Base-by-base conservation (phyloP, 2,888 invertebrate species). In the Creontiades dilutus region DNA sequence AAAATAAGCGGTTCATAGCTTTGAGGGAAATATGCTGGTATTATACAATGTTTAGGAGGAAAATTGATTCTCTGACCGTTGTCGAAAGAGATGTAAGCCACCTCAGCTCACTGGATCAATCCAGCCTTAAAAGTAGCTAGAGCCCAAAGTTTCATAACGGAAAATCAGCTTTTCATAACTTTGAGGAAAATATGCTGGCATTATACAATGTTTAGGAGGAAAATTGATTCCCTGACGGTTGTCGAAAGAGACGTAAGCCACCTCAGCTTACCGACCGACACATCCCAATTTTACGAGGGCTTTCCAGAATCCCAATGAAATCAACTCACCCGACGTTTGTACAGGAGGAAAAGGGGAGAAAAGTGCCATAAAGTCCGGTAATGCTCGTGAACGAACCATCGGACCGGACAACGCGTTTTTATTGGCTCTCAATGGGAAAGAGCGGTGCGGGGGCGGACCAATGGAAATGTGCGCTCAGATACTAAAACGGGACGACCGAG, bases 401-500 rank as follows among this genome's bases (percentile, higher is more conserved):
- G 46, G 27, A 80, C 37, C 23, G 52, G 55, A 19, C 82, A 55
- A n/a, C 55, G 27, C 23, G 23, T 19, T 82, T 82, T 82, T 82
- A 82, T 82, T 82, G 48, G 19, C 16, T 47, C 78, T 37, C 12
- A 3, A n/a, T 19, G 19, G 68, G 68, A 1, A 16, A 4, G 23
- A 23, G 11, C 23, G 23, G 68, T 11, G 23, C 19, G 23, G 68
- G 13, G 57, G 27, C 11, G 28, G 4, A 27, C 82, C 52, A 52
- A 82, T 52, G 82, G 52, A 82, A 82, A 48, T 82, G 19, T 19
- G 52, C 19, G 37, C 27, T 9, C 4, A n/a, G 85, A 55, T 85
- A 85, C 85, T 85, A 85, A 55, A 85, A 55, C 85, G 0, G 85
- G 55, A 57, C 61, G 85, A 85, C 85, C 85, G 57, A 27, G n/a